Conservation (phyloP, 2,888 invertebrate genomes). For the Resseliella maxima region DNA sequence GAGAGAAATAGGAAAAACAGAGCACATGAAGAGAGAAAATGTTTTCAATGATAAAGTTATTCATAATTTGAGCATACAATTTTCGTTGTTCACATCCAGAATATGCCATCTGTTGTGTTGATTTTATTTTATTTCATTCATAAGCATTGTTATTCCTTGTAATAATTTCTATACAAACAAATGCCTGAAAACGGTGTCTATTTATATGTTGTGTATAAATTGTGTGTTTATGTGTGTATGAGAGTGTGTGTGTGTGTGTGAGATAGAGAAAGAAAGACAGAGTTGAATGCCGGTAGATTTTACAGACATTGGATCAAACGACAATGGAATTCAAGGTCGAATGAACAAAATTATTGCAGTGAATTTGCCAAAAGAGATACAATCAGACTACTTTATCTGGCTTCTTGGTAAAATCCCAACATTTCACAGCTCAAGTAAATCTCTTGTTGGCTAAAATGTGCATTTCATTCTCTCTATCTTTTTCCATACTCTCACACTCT, state of each 20-base stretch:
- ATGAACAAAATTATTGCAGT: slow-evolving; percentile 27
- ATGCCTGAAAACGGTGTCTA: neutral
- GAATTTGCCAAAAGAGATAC: slow-evolving; percentile 30
- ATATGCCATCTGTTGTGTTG: neutral
- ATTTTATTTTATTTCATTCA: slow-evolving; percentile 42
- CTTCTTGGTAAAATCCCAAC: neutral
- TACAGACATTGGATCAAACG: neutral
- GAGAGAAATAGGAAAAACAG: too few relatives aligned
- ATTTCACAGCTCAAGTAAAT: neutral
- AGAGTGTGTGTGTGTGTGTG: too few relatives aligned
- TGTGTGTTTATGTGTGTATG: too few relatives aligned
- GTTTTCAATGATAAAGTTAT: slow-evolving; percentile 13
- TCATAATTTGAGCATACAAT: slow-evolving; percentile 28
- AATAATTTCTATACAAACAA: slow-evolving; percentile 3
- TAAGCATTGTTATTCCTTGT: neutral
- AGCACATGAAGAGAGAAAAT: neutral
- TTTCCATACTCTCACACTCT: neutral
- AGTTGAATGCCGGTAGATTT: neutral
- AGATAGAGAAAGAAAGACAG: neutral
- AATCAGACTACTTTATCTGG: neutral
- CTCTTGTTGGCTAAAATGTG: neutral
- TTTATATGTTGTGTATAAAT: too few relatives aligned
- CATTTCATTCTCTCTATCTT: neutral
- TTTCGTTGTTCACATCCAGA: neutral
- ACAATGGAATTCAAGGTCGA: slow-evolving; percentile 6